Percentiles rank a stretch among this genome's conserved stretches.
These are phyloP conservation scores for Poeciliopsis turrubarensis DNA, from an alignment of 2,113 vertebrate species.

Conservation along the genomic window DNA sequence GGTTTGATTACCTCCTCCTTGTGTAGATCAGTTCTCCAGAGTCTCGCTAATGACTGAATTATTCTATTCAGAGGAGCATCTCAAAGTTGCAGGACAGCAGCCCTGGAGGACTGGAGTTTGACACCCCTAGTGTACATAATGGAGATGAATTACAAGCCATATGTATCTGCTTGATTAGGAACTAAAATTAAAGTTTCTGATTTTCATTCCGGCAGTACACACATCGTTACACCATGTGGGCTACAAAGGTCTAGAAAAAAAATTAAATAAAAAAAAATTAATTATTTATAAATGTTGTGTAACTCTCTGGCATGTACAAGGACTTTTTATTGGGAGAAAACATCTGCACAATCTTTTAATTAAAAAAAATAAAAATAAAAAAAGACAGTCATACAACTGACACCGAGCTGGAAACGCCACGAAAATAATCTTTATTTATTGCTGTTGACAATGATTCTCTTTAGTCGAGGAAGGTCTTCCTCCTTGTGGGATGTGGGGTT, in stretches of 20 bases:
- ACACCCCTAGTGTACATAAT: constrained; percentile 15
- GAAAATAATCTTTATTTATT: constrained; percentile 58
- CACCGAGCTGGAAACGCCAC: constrained; percentile 55
- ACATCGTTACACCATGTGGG: background rate
- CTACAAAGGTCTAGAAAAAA: constrained; percentile 10
- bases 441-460: constrained; percentile 71
- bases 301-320: constrained; percentile 32
- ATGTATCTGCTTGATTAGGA: constrained; percentile 9
- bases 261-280: too few relatives aligned
- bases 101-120: too few relatives aligned
- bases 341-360: constrained; percentile 41
- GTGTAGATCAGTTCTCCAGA: too few relatives aligned
- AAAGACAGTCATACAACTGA: constrained; percentile 35
- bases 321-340: constrained; percentile 33
- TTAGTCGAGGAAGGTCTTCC: constrained; percentile 18
- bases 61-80: too few relatives aligned
- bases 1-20: too few relatives aligned
- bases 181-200: background rate
- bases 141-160: constrained; percentile 26
- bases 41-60: too few relatives aligned
- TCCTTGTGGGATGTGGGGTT: constrained; percentile 26
- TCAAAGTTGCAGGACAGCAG: too few relatives aligned
- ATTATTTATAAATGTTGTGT: constrained; percentile 2
- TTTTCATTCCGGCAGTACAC: background rate
- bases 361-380: background rate